Base-by-base conservation (phyloP, 2,797 vertebrate genomes). In the Lagodon rhomboides region DNA sequence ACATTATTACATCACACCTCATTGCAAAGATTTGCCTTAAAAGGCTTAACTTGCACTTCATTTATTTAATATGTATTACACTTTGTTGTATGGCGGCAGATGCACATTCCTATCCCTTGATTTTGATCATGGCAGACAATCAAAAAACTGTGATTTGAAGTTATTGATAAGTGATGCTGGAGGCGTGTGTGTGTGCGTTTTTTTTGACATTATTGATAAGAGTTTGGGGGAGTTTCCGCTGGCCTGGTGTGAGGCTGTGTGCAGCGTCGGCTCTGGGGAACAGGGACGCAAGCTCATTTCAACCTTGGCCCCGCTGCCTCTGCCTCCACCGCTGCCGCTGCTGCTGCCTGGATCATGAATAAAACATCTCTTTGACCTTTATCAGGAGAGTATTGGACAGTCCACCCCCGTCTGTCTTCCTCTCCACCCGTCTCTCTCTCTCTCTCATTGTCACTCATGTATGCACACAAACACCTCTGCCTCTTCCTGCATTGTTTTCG, bases 331-430 rank as follows among this genome's bases (percentile, higher is more conserved):
- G 65, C 82, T 49, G 66, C 81, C 23, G 61, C 83, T 72, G 79
- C 85, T 67, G 87, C 87, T 20, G 91, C 86, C 88, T 89, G 88
- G 80, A 75, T 93, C 86, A 95, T 95, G 94, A 95, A 95, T 95
- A 93, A 95, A 95, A 95, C 93, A 95, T 95, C 77, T 85, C 81
- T 93, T 93, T 95, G 94, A 95, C 94, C 94, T 95, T 95, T 95
- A 93, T 92, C 91, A 89, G 89, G 78, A 93, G 89, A 83, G 91
- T 92, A 94, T 94, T 95, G 94, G 93, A 94, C 93, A 93, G 90
- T 94, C 90, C 90, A 89, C 85, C 84, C 86, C 82, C 70, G 43
- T 91, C 90, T 88, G 85, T 89, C 89, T 91, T 77, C 77, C 76
- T 73, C 83, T 88, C 83, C 55, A 51, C 74, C 81, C 46, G 63